Evolutionary conservation across 2,888 invertebrate species (phyloP).

Genomic region (Agonum fuliginosum): DNA sequence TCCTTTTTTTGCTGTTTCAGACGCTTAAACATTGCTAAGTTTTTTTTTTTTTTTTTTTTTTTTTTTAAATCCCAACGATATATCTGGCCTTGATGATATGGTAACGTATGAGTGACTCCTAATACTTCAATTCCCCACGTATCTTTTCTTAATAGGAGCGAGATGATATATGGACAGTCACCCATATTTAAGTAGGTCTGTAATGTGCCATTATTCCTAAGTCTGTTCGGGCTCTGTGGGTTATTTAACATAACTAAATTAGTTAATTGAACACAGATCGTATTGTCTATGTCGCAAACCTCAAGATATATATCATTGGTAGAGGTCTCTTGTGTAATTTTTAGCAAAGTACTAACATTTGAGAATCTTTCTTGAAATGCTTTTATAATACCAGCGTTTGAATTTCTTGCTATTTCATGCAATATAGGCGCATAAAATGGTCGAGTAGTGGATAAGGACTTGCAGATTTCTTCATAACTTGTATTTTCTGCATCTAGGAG

Average conservation of each 20-base stretch:
- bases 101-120: not conserved
- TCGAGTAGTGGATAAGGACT: not conserved
- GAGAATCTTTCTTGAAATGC: not conserved
- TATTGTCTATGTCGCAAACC: not conserved
- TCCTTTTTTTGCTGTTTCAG: too few relatives aligned
- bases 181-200: not conserved
- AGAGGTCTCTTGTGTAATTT: not conserved
- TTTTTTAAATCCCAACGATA: not conserved
- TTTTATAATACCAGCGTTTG: not conserved
- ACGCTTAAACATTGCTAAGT: not conserved
- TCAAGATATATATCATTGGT: not conserved
- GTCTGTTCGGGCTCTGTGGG: not conserved
- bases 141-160: not conserved
- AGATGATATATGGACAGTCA: not conserved
- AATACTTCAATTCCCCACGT: not conserved
- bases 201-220: not conserved
- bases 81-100: not conserved
- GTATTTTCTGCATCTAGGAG: not conserved
- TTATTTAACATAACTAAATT: not conserved
- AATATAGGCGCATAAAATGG: not conserved
- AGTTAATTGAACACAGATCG: not conserved
- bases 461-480: not conserved
- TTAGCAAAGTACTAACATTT: not conserved
- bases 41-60: not conserved
- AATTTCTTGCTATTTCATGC: constrained; percentile 2